Evolutionary conservation across 2,113 vertebrate genomes (phyloP), one percentile per base, ranked within the genome.

Genomic region (Eleginops maclovinus): DNA sequence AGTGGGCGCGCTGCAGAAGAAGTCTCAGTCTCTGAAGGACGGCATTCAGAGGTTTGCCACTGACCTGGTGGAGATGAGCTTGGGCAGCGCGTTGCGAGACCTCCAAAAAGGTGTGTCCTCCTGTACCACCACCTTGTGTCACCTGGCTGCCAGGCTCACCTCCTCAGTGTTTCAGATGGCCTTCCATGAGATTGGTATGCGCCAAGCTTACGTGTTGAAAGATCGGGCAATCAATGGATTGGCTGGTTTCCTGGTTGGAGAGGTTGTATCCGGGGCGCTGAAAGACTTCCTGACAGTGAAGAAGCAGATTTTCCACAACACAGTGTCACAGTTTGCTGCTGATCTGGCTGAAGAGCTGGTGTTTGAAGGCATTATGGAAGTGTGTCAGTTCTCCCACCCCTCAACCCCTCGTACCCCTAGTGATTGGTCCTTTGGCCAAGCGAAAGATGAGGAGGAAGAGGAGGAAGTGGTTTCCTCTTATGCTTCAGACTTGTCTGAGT

Each of bases 311-410:
- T 97, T 99, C 84, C 97, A 96, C 68, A 97, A 93, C 75, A 96
- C 96, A 0, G 96, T 98, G 22, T 93, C 96, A 0, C 91, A 89
- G 2, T 99, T 99, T 70, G 97, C 98, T 3, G 95, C 97, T 15
- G 97, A 99, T 81, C 94, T 99, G 13, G 96, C 98, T 3, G 98
- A 99, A 89, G 97, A 99, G 19, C 95, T 99, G 64, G 94, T 99
- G 70, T 99, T 99, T 91, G 98, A 99, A 91, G 97, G 98, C 24
- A 96, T 99, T 28, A 99, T 99, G 98, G 98, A 99, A 89, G 98
- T 99, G 0, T 99, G 97, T 81, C 98, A 99, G 87, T 99, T 99
- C 91, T 98, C 98, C 0, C 96, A 96, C 87, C 97, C 97, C 7
- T 95, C 96, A 0, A 96, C 96, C 15, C 96, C 96, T 60, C 89